Evolutionary conservation across 2,888 invertebrate species (phyloP).

Genomic region (Cosmia pyralina): DNA sequence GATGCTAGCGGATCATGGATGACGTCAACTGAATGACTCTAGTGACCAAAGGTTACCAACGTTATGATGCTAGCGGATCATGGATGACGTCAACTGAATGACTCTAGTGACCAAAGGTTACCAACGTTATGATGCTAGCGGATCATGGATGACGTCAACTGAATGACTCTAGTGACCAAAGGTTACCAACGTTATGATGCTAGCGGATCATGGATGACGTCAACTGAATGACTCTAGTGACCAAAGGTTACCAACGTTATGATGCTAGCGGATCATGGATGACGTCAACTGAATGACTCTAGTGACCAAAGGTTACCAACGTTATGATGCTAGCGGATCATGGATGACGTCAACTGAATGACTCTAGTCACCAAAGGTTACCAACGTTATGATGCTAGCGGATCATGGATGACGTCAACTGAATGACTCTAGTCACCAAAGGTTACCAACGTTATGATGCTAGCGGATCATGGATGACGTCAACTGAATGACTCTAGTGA

Average conservation of each 20-base stretch:
- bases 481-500: slow-evolving; percentile 41
- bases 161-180: slow-evolving; percentile 35
- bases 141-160: slow-evolving; percentile 57
- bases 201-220: slow-evolving; percentile 58
- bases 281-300: slow-evolving; percentile 53
- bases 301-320: slow-evolving; percentile 34
- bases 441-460: slow-evolving; percentile 31
- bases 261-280: slow-evolving; percentile 50
- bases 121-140: slow-evolving; percentile 42
- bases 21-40: slow-evolving; percentile 53
- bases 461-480: slow-evolving; percentile 58
- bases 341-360: slow-evolving; percentile 55
- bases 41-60: slow-evolving; percentile 34
- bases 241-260: slow-evolving; percentile 32
- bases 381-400: slow-evolving; percentile 42
- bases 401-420: slow-evolving; percentile 57
- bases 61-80: slow-evolving; percentile 46
- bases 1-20: slow-evolving; percentile 50
- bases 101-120: slow-evolving; percentile 35
- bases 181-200: slow-evolving; percentile 31
- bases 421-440: slow-evolving; percentile 35
- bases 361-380: slow-evolving; percentile 35
- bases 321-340: slow-evolving; percentile 46
- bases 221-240: slow-evolving; percentile 41
- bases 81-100: slow-evolving; percentile 55